Conservation (phyloP, 37 sponge, comb jelly and placozoan species). For the Eunapius fragilis region DNA sequence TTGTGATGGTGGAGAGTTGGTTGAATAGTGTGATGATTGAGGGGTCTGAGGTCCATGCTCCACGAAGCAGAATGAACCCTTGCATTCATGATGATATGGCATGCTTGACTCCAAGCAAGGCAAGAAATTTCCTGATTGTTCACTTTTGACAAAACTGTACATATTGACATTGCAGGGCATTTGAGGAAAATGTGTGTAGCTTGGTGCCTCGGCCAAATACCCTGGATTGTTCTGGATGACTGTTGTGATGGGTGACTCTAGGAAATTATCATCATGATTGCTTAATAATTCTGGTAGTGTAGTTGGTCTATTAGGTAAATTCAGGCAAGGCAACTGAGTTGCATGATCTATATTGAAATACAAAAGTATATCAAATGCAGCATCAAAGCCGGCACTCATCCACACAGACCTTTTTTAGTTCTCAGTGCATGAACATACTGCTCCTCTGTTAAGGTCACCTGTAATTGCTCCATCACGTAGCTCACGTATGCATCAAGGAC, state of each 20-base stretch:
- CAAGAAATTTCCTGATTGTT: background rate
- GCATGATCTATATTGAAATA: background rate
- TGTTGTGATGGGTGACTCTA: background rate
- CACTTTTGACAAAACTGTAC: background rate
- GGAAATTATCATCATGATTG: background rate
- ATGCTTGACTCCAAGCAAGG: background rate
- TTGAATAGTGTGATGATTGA: conserved; percentile 34
- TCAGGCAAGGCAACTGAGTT: background rate
- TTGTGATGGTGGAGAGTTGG: conserved; percentile 50
- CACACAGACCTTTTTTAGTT: conserved; percentile 23
- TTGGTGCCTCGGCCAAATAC: background rate
- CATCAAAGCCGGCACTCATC: background rate
- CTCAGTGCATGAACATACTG: conserved; percentile 45
- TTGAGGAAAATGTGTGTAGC: background rate
- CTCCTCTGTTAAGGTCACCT: conserved; percentile 48
- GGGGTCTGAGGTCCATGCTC: conserved; percentile 32
- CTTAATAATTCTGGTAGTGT: background rate
- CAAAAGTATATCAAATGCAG: background rate
- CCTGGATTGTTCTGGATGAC: background rate
- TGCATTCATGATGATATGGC: background rate
- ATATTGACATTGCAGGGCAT: background rate
- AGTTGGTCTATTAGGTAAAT: background rate
- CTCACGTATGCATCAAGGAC: conserved; percentile 74
- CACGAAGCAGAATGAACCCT: background rate
- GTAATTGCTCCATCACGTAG: conserved; percentile 75